A percentile compares a stretch with the other conserved stretches of the same genome.
These are phyloP conservation scores for Penelope pileata DNA, from an alignment of 2,113 vertebrate species.

Conservation along the genomic window DNA sequence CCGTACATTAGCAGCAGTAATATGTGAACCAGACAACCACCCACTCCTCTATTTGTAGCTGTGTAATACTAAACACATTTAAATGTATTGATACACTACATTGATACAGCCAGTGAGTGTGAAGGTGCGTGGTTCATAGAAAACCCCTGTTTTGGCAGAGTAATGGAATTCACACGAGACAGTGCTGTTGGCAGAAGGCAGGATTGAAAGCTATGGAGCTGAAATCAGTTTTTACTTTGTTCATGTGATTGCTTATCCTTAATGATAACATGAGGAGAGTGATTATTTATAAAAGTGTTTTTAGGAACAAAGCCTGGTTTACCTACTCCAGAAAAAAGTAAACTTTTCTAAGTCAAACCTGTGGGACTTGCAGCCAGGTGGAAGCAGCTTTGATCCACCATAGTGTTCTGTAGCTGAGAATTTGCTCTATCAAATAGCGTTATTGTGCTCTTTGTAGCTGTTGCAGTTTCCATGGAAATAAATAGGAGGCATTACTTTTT, in stretches of 20 bases:
- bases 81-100: neutral
- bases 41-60: constrained; percentile 48
- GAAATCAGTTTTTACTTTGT: neutral
- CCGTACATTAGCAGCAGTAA: constrained; percentile 34
- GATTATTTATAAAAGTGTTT: neutral
- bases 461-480: too few relatives aligned
- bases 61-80: constrained; percentile 36
- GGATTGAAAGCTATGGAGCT: neutral
- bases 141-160: neutral
- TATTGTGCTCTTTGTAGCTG: too few relatives aligned
- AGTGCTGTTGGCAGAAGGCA: neutral
- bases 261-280: neutral
- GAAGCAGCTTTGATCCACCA: neutral
- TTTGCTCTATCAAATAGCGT: too few relatives aligned
- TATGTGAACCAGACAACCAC: constrained; percentile 46
- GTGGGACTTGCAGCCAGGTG: neutral
- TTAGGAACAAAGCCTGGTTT: neutral
- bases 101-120: constrained; percentile 39
- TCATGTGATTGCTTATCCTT: neutral
- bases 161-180: neutral
- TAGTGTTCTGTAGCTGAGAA: too few relatives aligned
- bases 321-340: neutral
- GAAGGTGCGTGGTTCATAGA: neutral
- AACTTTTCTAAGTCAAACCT: neutral
- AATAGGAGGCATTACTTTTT: neutral